Conservation (phyloP, 1,140 invertebrate genomes). For the Steinernema khuongi region DNA sequence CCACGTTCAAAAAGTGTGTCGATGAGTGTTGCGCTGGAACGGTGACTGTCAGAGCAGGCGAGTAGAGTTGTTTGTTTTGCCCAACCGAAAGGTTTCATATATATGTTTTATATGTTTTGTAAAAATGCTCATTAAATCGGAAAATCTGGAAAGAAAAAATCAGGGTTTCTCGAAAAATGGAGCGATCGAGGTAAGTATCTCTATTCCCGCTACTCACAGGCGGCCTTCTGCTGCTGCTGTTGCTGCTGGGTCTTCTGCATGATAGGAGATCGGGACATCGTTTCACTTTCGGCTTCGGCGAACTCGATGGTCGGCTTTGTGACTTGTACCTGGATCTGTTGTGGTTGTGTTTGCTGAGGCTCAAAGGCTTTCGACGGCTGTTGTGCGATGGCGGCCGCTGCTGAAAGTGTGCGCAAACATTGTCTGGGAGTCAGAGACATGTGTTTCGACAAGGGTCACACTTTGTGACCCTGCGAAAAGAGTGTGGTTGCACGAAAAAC, state of each 20-base stretch:
- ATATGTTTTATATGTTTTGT: no score
- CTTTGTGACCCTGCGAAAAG: conserved; percentile 15
- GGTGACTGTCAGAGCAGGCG: not conserved
- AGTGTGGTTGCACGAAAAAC: conserved; percentile 21
- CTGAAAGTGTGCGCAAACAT: no score
- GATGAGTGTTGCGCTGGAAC: conserved; percentile 7
- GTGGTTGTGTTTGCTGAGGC: not conserved
- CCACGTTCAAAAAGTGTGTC: not conserved
- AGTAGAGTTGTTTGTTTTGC: no score
- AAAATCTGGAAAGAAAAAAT: no score
- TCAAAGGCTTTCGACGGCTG: not conserved
- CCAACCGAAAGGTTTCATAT: no score
- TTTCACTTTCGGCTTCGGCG: not conserved
- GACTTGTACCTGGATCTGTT: not conserved
- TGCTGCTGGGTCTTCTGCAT: not conserved
- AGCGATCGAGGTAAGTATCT: no score
- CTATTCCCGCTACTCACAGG: not conserved
- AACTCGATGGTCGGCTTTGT: conserved; percentile 8
- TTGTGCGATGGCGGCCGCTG: not conserved
- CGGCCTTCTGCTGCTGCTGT: not conserved
- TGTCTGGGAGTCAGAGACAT: no score
- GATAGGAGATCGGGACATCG: no score
- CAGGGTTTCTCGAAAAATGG: no score
- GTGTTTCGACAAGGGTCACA: no score
- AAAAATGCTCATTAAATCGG: no score